Base-by-base conservation (phyloP, 2,113 vertebrate species). In the Coracopsis vasa region DNA sequence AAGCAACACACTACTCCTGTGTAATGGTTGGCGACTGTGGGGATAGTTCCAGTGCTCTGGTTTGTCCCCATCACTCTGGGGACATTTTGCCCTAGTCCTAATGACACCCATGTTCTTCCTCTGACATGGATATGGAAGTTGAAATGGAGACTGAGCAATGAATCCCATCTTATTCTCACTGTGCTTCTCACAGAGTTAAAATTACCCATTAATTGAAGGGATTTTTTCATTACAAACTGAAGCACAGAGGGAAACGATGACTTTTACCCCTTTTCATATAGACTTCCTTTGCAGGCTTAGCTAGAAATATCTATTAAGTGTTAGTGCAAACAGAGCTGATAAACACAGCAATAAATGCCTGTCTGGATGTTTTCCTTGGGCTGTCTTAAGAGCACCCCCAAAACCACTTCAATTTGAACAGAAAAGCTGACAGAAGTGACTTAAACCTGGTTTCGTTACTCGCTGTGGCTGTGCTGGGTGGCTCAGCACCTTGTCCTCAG, bases 41-140 rank as follows among this genome's bases (percentile, higher is more conserved):
- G 47, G 54, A 31, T 21, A 19, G 42, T 11, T 58, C 33, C 14
- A 51, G 42, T 35, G 31, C n/a, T 70, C 54, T 58, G 54, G 15
- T 70, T 16, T 35, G 39, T 78, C 65, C 65, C 18, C 3, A 1
- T 60, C 58, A 47, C 6, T 18, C 10, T 20, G 79, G 66, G 44
- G n/a, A 47, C 5, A 0, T 41, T 78, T 42, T 27, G 13, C 56
- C 44, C 6, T 28, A 4, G 28, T 41, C n/a, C 25, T 35, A 2
- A 12, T 37, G 13, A 0, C 91, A 41, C 37, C 71, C 24, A 5
- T 0, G 17, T 31, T 42, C 84, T 39, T 65, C 33, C 19, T 45
- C 27, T 6, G 47, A 6, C 7, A 0, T 2, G n/a, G 84, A 41
- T 18, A 2, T 5, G 2, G 17, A 3, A 11, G 44, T 21, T 60